Base-by-base conservation (phyloP, 2,797 vertebrate genomes). In the Pampus argenteus region DNA sequence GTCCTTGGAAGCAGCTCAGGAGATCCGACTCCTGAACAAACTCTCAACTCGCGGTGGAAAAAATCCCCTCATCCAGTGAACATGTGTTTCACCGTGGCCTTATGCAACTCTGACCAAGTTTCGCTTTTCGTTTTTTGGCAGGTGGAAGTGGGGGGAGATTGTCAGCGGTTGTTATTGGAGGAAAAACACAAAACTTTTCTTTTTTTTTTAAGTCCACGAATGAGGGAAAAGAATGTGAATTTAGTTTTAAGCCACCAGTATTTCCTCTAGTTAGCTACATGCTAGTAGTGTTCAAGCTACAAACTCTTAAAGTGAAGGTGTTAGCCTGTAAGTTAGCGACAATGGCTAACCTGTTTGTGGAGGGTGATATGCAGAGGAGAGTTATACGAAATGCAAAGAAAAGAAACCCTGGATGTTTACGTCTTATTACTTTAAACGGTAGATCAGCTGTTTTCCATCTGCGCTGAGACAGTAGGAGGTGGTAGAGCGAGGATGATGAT, bases 21-120 rank as follows among this genome's bases (percentile, higher is more conserved):
- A 74, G 76, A 81, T 74, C 66, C 11, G 28, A 82, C 74, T 80
- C 77, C 79, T 71, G 81, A 31, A 67, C 68, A 77, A 86, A 80
- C 57, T 79, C 56, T 15, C 20, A 40, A 54, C 63, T 13, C 17
- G 20, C n/a, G 66, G 66, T 78, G 82, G 82, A 83, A 86, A 88
- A 86, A 84, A 67, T 52, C 73, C 66, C 71, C 81, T 88, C 87
- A 81, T 75, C 36, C 71, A 25, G 29, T 47, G 71, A 78, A 77
- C 87, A 76, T 69, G 82, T 78, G 86, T 77, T 88, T 76, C 55
- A 68, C 68, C n/a, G 29, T 4, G 15, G 23, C 28, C 67, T 77
- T 66, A 75, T 25, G 83, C 62, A 85, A 58, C 66, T 42, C 62
- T 60, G 76, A 59, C 69, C 42, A 44, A 73, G 10, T 54, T 69